Percentiles rank a stretch among this genome's conserved stretches.
Evolutionary conservation across 2,113 vertebrate genomes (phyloP).

Genomic region (Malurus melanocephalus): DNA sequence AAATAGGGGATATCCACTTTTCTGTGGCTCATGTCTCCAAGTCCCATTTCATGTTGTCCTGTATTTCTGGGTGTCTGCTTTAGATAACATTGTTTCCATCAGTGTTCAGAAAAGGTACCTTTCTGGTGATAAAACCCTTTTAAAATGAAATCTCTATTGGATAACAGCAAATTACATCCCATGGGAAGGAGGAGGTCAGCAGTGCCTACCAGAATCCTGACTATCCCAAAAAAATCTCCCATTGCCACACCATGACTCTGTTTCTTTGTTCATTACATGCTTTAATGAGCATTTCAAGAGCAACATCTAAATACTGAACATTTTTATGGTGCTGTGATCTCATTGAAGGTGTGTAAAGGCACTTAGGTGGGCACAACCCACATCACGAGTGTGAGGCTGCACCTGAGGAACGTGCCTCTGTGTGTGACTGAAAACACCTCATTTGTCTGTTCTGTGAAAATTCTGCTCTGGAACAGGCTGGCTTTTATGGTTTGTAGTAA

Average conservation of each 20-base stretch:
- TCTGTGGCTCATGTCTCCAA: background rate
- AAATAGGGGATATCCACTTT: background rate
- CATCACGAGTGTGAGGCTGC: background rate
- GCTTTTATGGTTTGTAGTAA: background rate
- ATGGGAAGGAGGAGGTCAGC: background rate
- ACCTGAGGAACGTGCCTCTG: rapidly evolving
- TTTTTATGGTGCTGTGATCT: background rate
- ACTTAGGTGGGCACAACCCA: background rate
- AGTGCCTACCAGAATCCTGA: background rate
- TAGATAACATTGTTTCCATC: background rate
- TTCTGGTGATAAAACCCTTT: background rate
- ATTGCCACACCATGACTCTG: background rate
- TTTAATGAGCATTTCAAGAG: background rate
- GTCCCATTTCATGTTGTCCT: background rate
- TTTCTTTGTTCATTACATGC: background rate
- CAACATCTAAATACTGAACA: background rate
- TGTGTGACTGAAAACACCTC: background rate
- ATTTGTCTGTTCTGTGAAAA: background rate
- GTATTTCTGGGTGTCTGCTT: background rate
- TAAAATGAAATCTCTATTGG: background rate
- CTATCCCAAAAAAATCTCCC: background rate
- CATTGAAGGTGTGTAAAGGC: background rate
- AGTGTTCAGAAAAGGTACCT: background rate
- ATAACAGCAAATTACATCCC: background rate
- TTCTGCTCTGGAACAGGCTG: background rate